phyloP scores from a whole-genome alignment of 2,888 invertebrate genomes.

The Hypercompe scribonia region DNA sequence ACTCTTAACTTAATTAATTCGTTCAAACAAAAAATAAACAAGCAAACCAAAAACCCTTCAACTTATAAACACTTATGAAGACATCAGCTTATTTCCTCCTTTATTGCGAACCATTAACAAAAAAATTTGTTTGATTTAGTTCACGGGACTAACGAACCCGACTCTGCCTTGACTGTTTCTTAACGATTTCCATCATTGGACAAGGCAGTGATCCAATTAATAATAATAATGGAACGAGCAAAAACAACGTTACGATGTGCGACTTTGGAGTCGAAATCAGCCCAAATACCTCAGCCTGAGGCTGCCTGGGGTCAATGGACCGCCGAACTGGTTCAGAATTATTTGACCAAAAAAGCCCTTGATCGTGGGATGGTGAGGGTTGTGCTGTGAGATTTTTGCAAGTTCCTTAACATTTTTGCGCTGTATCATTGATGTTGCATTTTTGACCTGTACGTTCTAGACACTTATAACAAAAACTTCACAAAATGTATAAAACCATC shows the following conservation, averaged over 20 bases:
- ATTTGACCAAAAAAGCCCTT: slow-evolving; percentile 81
- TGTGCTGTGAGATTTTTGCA: slow-evolving; percentile 56
- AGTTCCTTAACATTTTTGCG: slow-evolving; percentile 60
- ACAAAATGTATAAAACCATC: background rate
- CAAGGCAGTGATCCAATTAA: slow-evolving; percentile 82
- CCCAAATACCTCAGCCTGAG: slow-evolving; percentile 75
- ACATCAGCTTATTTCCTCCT: background rate
- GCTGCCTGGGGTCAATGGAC: slow-evolving; percentile 68
- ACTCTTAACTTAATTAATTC: background rate
- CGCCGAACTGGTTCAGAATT: slow-evolving; percentile 76
- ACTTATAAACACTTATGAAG: background rate
- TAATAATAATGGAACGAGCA: slow-evolving; percentile 78
- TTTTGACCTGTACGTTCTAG: background rate
- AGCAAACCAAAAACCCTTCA: background rate
- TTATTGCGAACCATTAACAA: background rate
- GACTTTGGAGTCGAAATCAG: slow-evolving; percentile 81
- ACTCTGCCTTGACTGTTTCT: slow-evolving; percentile 60
- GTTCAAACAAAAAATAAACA: background rate
- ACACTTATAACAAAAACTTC: background rate
- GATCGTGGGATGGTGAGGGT: slow-evolving; percentile 56
- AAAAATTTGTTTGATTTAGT: background rate
- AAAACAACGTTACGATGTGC: slow-evolving; percentile 81
- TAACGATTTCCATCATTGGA: slow-evolving; percentile 72
- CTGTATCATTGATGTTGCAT: slow-evolving; percentile 23
- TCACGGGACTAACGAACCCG: slow-evolving; percentile 56